A percentile compares a stretch with the other conserved stretches of the same genome.
phyloP scores from a whole-genome alignment of 2,888 invertebrate species.

The Rhamnusium bicolor region DNA sequence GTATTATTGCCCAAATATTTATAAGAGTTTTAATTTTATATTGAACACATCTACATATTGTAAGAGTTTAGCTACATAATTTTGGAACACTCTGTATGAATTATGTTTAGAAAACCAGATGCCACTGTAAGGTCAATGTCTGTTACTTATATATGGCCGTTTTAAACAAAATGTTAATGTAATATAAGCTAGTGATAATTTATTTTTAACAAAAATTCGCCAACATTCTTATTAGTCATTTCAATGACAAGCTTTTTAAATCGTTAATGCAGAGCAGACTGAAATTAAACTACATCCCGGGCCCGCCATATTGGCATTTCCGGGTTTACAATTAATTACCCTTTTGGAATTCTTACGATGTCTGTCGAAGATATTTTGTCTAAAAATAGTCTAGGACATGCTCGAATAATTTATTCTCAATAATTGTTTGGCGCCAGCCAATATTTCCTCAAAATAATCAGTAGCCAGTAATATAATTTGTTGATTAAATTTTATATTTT shows the following conservation, averaged over 20 bases:
- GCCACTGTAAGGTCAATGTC: no score
- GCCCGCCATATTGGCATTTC: background rate
- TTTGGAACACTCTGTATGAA: no score
- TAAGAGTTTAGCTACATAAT: no score
- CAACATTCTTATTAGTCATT: background rate
- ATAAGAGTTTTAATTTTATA: no score
- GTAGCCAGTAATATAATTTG: background rate
- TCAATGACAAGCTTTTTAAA: background rate
- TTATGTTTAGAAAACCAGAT: no score
- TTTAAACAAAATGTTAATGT: no score
- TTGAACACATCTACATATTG: no score
- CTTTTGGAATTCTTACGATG: background rate
- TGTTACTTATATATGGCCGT: no score
- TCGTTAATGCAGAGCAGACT: conserved; percentile 16
- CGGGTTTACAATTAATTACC: conserved; percentile 16
- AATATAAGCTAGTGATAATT: no score
- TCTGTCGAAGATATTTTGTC: background rate
- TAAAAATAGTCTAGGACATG: conserved; percentile 7
- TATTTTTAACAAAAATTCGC: no score
- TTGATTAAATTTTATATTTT: background rate
- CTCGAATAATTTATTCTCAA: background rate
- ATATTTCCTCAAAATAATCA: background rate
- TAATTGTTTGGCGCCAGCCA: background rate
- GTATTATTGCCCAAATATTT: no score
- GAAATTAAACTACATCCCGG: conserved; percentile 12